These are phyloP conservation scores for Sepiola atlantica DNA, from an alignment of 2,888 invertebrate genomes.

Conservation along the genomic window DNA sequence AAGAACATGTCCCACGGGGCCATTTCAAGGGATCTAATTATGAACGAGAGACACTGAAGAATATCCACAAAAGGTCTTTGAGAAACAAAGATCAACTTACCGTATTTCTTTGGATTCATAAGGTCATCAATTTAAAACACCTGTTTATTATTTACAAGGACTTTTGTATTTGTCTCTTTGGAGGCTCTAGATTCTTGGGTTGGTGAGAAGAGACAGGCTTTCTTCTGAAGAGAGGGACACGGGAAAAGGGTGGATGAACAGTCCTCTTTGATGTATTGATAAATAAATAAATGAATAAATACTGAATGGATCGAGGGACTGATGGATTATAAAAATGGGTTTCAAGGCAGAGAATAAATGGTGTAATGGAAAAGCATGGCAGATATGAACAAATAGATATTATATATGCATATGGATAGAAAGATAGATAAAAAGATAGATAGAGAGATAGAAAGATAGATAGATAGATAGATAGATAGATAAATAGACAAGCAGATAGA, in stretches of 20 bases:
- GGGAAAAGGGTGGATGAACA: too few relatives aligned
- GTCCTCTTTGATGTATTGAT: not conserved
- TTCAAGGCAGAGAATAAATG: not conserved
- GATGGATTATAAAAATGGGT: not conserved
- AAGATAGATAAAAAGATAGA: not conserved
- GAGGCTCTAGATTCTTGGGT: not conserved
- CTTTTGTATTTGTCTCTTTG: not conserved
- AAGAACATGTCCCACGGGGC: not conserved
- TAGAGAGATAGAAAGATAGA: not conserved
- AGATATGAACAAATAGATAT: not conserved
- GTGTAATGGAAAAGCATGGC: not conserved
- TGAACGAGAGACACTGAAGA: not conserved
- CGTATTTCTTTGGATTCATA: not conserved
- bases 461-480: not conserved
- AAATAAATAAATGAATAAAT: not conserved
- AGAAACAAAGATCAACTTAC: not conserved
- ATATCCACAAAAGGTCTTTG: conserved; percentile 32
- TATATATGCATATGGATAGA: not conserved
- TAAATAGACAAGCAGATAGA: not conserved
- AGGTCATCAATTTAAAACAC: not conserved
- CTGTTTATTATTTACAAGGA: not conserved
- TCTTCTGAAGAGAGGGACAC: not conserved
- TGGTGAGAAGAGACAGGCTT: not conserved
- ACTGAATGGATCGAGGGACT: not conserved
- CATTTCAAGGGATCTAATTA: conserved; percentile 16